Evolutionary conservation across 2,113 vertebrate genomes (phyloP).

Genomic region (Bos indicus): DNA sequence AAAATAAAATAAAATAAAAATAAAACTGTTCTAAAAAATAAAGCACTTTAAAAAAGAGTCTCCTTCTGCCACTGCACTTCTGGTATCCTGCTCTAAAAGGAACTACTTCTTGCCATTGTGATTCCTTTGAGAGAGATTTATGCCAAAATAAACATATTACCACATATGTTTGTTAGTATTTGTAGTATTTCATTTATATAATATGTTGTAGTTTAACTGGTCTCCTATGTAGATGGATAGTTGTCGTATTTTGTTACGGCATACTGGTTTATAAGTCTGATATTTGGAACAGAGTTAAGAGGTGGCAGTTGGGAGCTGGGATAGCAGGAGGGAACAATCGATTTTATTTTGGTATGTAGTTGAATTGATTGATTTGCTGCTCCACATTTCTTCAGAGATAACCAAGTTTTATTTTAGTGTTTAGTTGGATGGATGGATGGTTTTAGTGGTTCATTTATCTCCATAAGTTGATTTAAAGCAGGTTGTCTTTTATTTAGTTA

Average conservation of each 20-base stretch:
- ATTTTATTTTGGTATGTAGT: background rate
- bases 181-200: background rate
- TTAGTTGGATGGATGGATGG: background rate
- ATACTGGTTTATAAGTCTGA: background rate
- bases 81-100: background rate
- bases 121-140: slow-evolving; percentile 4
- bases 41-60: background rate
- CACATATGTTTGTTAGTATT: background rate
- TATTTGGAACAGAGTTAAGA: background rate
- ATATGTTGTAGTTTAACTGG: background rate
- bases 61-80: background rate
- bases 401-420: background rate
- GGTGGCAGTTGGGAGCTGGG: background rate
- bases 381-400: background rate
- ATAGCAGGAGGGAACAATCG: background rate
- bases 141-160: background rate
- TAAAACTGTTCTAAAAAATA: background rate
- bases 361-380: background rate
- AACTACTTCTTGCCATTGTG: background rate
- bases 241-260: background rate
- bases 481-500: background rate
- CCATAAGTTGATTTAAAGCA: background rate
- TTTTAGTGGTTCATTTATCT: background rate
- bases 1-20: too few species aligned
- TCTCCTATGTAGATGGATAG: background rate